A percentile compares a stretch with the other conserved stretches of the same genome.
Evolutionary conservation across 2,113 vertebrate genomes (phyloP).

Genomic region (Calyptomena viridis): DNA sequence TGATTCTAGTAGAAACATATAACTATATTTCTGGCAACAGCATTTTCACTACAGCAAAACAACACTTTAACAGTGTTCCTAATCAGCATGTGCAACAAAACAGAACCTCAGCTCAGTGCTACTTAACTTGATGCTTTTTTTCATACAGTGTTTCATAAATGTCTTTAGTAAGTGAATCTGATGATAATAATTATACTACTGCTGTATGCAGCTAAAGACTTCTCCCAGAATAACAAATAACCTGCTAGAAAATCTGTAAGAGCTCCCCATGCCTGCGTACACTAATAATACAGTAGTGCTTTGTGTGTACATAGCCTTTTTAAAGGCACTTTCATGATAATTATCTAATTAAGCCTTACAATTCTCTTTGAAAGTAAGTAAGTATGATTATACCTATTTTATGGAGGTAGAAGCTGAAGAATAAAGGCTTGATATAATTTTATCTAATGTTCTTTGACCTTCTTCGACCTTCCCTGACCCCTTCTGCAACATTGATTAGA

Average conservation of each 20-base stretch:
- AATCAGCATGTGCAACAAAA: conserved; percentile 64
- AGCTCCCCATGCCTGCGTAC: conserved; percentile 59
- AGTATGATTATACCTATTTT: conserved; percentile 41
- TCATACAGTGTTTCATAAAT: conserved; percentile 44
- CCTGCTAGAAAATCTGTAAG: conserved; percentile 43
- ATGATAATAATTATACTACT: conserved; percentile 61
- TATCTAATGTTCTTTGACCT: neutral
- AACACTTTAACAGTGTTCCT: conserved; percentile 50
- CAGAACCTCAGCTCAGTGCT: neutral
- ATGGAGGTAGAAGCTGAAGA: conserved; percentile 35
- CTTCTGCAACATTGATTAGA: neutral
- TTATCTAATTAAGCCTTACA: conserved; percentile 65
- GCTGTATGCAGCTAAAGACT: conserved; percentile 58
- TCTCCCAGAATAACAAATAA: conserved; percentile 60
- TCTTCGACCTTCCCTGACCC: neutral
- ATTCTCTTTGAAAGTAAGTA: conserved; percentile 32
- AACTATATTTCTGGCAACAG: conserved; percentile 56
- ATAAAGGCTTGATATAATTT: conserved; percentile 12
- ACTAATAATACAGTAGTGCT: conserved; percentile 62
- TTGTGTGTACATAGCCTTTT: conserved; percentile 51
- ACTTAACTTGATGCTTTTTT: neutral
- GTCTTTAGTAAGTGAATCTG: conserved; percentile 67
- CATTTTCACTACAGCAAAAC: conserved; percentile 53
- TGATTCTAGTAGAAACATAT: conserved; percentile 47
- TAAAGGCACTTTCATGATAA: conserved; percentile 51